Base-by-base conservation (phyloP, 2,888 invertebrate species). In the Dyspetes luteomarginatus region DNA sequence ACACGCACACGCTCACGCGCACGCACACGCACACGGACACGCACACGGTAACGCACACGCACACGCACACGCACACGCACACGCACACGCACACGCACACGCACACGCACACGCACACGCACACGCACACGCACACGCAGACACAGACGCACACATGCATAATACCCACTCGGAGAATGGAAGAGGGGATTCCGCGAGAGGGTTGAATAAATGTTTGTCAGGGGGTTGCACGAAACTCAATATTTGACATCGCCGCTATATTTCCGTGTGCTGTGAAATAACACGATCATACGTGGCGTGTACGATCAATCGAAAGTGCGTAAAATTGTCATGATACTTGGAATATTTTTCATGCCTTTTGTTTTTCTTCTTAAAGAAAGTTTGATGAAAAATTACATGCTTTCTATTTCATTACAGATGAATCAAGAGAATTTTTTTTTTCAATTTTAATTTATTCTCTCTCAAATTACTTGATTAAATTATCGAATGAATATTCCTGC, bases 171-270 rank as follows among this genome's bases (percentile, higher is more conserved):
- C 9, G 12, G 2, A 36, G 19, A 22, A 19, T 30, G 7, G 26
- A 9, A 67, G 26, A 56, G 15, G 12, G 41, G 65, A 17, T 52
- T 60, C 36, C 24, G 9, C 58, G 17, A 52, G 60, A 78, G 78
- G 74, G 72, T 65, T 60, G 78, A 60, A 67, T 65, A 78, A 78
- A 78, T 72, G 65, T 78, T 78, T 72, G 72, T 41, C 48, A 12
- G 12, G 50, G 65, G 48, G 30, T 30, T 65, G 24, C 28, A 50
- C 28, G 48, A 48, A 17, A 48, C 17, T 48, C 48, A 19, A 48
- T 48, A 48, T 48, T 48, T 48, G 48, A 17, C 17, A 17, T 48
- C 7, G 17, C 17, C 17, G 5, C 17, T 48, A 48, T 48, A 48
- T 48, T 4, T 17, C 48, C 17, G 48, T 48, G 48, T 48, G 17